Conservation (phyloP, 2,888 invertebrate genomes). For the Pyralis farinalis region DNA sequence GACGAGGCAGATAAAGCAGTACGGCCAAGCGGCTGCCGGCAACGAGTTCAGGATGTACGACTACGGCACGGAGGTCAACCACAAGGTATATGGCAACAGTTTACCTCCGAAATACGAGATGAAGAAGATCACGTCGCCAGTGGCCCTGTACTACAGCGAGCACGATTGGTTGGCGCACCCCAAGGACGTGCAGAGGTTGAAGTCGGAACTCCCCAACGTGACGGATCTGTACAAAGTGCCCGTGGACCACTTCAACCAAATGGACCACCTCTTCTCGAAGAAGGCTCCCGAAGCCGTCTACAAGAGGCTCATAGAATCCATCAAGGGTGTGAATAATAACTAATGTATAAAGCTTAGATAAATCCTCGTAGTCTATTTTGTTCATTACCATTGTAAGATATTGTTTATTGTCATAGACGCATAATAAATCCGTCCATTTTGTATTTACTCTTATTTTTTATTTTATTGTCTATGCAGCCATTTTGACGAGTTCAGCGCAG, state of each 20-base stretch:
- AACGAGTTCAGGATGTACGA: slow-evolving; percentile 60
- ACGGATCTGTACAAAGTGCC: slow-evolving; percentile 79
- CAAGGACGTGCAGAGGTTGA: slow-evolving; percentile 77
- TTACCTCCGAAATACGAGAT: slow-evolving; percentile 61
- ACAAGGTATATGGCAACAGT: slow-evolving; percentile 51
- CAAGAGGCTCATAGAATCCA: slow-evolving; percentile 54
- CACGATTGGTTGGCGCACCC: slow-evolving; percentile 85
- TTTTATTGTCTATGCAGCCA: too few species aligned
- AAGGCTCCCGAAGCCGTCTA: slow-evolving; percentile 55
- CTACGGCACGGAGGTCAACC: slow-evolving; percentile 55
- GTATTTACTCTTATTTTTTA: not conserved
- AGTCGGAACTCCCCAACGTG: slow-evolving; percentile 71
- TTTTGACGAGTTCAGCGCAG: too few species aligned
- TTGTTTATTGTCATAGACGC: slow-evolving; percentile 11
- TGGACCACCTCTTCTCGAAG: slow-evolving; percentile 61
- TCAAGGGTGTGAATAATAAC: slow-evolving; percentile 26
- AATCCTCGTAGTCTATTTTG: not conserved
- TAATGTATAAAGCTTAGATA: not conserved
- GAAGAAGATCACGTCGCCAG: slow-evolving; percentile 57
- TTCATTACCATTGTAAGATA: slow-evolving; percentile 8
- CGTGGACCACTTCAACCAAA: slow-evolving; percentile 61
- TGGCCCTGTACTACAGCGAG: slow-evolving; percentile 59
- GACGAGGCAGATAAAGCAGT: slow-evolving; percentile 75
- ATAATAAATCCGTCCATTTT: slow-evolving; percentile 18
- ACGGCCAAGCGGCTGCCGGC: slow-evolving; percentile 68